Conservation (phyloP, 2,113 vertebrate genomes). For the Bufo gargarizans region DNA sequence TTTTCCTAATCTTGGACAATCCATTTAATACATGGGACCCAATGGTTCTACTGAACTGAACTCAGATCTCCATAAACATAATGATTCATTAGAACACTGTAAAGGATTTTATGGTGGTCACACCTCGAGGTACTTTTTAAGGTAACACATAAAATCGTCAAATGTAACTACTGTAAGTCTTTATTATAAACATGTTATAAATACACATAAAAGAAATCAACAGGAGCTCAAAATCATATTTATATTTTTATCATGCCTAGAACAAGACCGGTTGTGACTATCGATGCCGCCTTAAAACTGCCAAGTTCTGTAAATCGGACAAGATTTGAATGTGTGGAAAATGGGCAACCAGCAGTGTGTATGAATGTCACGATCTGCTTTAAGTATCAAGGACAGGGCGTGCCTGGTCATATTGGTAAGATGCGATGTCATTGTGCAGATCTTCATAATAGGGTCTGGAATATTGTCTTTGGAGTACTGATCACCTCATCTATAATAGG, state of each 20-base stretch:
- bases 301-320: constrained; percentile 80
- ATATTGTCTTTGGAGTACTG: background rate
- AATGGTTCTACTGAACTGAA: background rate
- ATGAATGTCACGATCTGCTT: constrained; percentile 88
- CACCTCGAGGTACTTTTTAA: too few species aligned
- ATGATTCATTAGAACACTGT: too few species aligned
- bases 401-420: constrained; percentile 84
- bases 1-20: too few species aligned
- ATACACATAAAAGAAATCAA: background rate
- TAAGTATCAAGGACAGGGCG: constrained; percentile 78
- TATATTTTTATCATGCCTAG: constrained; percentile 70
- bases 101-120: too few species aligned
- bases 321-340: constrained; percentile 76
- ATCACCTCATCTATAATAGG: too few species aligned
- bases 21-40: too few species aligned
- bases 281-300: constrained; percentile 80
- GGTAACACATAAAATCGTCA: too few species aligned
- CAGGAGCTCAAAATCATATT: background rate
- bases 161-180: too few species aligned
- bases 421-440: background rate
- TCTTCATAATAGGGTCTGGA: background rate
- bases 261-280: constrained; percentile 88
- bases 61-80: too few species aligned
- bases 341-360: constrained; percentile 77
- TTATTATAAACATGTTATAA: constrained; percentile 28